Base-by-base conservation (phyloP, 2,888 invertebrate species). In the Biston stratarius region DNA sequence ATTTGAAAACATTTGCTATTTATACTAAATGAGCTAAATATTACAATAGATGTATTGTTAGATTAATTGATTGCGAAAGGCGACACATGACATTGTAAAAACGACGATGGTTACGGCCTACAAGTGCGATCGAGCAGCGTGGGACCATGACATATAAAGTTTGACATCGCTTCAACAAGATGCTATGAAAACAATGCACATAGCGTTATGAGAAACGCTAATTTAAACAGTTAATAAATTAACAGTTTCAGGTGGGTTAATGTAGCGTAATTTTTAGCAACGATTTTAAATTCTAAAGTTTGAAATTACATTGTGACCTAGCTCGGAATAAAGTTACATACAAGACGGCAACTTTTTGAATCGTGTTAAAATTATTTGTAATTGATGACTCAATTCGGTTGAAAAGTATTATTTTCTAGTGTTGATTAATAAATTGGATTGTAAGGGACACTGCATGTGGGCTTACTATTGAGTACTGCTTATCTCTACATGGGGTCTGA, bases 11-110 rank as follows among this genome's bases (percentile, higher is more conserved):
- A 24, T 24, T 24, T 24, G 24, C 24, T 24, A 24, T 24, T 24
- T 24, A 3, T 24, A 24, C 24, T 77, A 77, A 66, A 69, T 45
- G 40, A 49, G 44, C 73, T 64, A 74, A 78, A 63, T 64, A 77
- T 76, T 81, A 78, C 58, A 81, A 82, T 80, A 82, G 82, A 77
- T 74, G 81, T 85, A 87, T 86, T 90, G 87, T 89, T 83, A 81
- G 79, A 80, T 79, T 62, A 81, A 87, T 87, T 77, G 83, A 84
- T 91, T 92, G 88, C 90, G 83, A 92, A 88, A 92, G 81, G 78
- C 83, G 82, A 91, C 87, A 91, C 91, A 92, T 92, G 92, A 93
- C 93, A 92, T 92, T 93, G 93, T 91, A 89, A 86, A 89, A 89
- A 85, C 86, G 72, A 81, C 84, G 89, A 89, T 91, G 88, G 82